Percentiles rank a stretch among this genome's conserved stretches.
Evolutionary conservation across 2,888 invertebrate species (phyloP).

Genomic region (Nomada hirtipes): DNA sequence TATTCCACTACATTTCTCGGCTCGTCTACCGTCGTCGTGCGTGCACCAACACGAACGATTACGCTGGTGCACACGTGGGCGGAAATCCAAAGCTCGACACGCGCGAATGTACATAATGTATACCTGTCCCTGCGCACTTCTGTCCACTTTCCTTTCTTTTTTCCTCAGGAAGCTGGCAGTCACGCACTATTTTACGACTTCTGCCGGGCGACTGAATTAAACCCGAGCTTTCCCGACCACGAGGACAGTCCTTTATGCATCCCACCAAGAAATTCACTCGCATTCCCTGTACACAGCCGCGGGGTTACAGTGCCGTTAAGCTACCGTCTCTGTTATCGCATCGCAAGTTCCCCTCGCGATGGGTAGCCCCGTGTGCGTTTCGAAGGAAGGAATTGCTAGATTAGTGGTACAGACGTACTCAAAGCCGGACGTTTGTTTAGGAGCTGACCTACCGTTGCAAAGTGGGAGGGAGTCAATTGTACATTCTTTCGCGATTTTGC

Average conservation of each 20-base stretch:
- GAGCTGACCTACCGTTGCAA: neutral
- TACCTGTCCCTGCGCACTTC: slow-evolving; percentile 34
- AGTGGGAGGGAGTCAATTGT: neutral
- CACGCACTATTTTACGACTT: slow-evolving; percentile 74
- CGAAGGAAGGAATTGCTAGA: slow-evolving; percentile 41
- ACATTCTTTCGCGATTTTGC: too few species aligned
- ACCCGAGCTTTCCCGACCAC: slow-evolving; percentile 60
- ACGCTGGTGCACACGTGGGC: neutral
- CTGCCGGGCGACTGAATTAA: slow-evolving; percentile 65
- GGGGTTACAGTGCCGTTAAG: slow-evolving; percentile 67
- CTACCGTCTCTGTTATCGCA: slow-evolving; percentile 47
- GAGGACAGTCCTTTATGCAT: slow-evolving; percentile 57
- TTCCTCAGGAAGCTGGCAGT: slow-evolving; percentile 56
- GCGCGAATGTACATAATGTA: slow-evolving; percentile 3
- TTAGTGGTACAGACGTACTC: slow-evolving; percentile 1
- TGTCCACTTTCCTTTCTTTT: slow-evolving; percentile 11
- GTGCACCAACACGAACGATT: slow-evolving; percentile 22
- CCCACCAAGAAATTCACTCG: slow-evolving; percentile 59
- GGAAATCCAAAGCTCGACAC: slow-evolving; percentile 25
- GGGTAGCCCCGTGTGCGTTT: slow-evolving; percentile 8
- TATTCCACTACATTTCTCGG: slow-evolving; percentile 30
- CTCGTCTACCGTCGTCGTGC: slow-evolving; percentile 18
- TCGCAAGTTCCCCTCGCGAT: neutral
- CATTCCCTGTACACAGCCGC: slow-evolving; percentile 51
- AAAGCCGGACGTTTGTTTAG: neutral